A percentile compares a stretch with the other conserved stretches of the same genome.
Conservation (phyloP, 2,888 invertebrate genomes). For the Galerucella calmariensis region DNA sequence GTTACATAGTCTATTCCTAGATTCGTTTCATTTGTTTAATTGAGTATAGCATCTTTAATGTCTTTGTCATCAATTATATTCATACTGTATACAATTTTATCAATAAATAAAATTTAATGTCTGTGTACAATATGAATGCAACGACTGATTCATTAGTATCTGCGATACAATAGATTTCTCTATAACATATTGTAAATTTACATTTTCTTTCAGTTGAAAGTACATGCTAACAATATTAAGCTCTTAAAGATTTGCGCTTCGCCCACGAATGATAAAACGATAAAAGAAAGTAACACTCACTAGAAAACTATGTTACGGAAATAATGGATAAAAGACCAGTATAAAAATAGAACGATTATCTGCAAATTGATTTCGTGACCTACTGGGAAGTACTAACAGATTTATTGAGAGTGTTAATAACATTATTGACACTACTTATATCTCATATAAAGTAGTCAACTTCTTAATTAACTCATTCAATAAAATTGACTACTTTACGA, state of each 20-base stretch:
- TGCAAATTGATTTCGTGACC: conserved; percentile 13
- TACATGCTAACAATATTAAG: not conserved
- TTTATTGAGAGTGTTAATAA: conserved; percentile 10
- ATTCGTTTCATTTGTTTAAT: too few relatives aligned
- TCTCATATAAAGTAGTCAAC: not conserved
- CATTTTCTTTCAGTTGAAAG: not conserved
- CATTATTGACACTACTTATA: not conserved
- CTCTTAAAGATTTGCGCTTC: not conserved
- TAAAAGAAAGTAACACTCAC: not conserved
- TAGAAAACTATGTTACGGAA: not conserved
- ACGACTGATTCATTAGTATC: too few relatives aligned
- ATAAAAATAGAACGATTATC: not conserved
- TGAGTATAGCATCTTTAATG: too few relatives aligned
- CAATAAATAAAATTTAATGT: too few relatives aligned
- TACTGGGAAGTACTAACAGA: conserved; percentile 13
- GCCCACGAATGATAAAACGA: not conserved
- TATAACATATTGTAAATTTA: not conserved
- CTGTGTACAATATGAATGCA: too few relatives aligned
- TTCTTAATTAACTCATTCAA: not conserved
- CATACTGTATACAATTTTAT: too few relatives aligned
- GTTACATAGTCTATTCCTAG: too few relatives aligned
- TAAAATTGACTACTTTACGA: conserved; percentile 16
- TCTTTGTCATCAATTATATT: too few relatives aligned
- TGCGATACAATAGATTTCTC: not conserved
- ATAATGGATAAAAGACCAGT: not conserved